These are phyloP conservation scores for Carassius carassius DNA, from an alignment of 2,113 vertebrate species.

Conservation along the genomic window DNA sequence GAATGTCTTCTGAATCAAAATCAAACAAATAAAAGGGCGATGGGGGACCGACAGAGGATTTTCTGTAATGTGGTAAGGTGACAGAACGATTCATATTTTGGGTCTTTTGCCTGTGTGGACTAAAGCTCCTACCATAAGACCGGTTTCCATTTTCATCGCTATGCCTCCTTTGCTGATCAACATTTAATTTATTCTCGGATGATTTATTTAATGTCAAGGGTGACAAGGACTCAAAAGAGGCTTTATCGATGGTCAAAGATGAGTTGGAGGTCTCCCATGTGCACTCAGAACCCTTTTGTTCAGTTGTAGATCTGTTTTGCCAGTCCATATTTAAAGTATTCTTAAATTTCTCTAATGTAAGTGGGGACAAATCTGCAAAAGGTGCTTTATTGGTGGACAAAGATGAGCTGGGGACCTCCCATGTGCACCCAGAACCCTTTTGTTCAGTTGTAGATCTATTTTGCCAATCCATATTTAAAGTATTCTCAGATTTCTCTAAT, in stretches of 20 bases:
- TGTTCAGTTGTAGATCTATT: background rate
- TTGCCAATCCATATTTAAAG: background rate
- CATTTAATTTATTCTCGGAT: background rate
- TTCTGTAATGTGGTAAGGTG: conserved; percentile 51
- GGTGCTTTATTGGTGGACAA: background rate
- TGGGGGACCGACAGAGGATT: conserved; percentile 61
- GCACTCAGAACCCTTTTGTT: background rate
- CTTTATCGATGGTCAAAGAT: background rate
- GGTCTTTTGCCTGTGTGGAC: conserved; percentile 33
- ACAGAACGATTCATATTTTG: conserved; percentile 37
- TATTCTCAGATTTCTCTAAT: background rate
- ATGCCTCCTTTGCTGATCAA: background rate
- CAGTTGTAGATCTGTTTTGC: background rate
- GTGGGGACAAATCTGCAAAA: background rate
- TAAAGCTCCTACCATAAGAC: conserved; percentile 52
- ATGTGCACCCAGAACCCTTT: background rate
- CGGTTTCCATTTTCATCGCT: conserved; percentile 45
- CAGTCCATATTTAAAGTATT: background rate
- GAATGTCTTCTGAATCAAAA: conserved; percentile 61
- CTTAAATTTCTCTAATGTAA: background rate
- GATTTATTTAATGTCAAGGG: background rate
- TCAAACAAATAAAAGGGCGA: conserved; percentile 66
- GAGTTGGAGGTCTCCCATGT: background rate
- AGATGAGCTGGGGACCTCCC: background rate
- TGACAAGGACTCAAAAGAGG: background rate